phyloP scores from a whole-genome alignment of 2,797 vertebrate species.

The Anabas testudineus region DNA sequence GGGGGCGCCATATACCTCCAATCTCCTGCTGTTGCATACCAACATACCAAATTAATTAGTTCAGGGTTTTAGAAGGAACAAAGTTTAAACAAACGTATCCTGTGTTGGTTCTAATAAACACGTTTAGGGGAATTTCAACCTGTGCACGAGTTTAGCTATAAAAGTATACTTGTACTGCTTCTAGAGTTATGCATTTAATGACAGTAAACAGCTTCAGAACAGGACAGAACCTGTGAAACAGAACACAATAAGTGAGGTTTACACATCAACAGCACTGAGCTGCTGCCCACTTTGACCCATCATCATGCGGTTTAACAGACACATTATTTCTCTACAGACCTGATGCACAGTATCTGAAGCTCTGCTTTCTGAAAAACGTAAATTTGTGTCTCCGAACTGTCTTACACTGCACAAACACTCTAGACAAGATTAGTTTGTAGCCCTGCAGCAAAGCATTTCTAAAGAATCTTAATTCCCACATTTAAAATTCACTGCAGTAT shows the following conservation, averaged over 20 bases:
- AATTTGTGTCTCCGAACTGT: background rate
- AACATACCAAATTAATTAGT: conserved; percentile 11
- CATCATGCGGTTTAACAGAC: background rate
- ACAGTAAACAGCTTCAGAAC: background rate
- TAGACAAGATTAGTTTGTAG: background rate
- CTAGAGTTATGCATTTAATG: conserved; percentile 13
- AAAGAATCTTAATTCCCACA: too few species aligned
- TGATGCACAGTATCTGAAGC: background rate
- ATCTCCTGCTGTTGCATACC: conserved; percentile 23
- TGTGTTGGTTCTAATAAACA: background rate
- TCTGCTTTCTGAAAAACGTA: background rate
- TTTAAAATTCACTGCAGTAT: too few species aligned
- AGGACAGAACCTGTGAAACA: conserved; percentile 6
- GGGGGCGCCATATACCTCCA: conserved; percentile 70
- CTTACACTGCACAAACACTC: background rate
- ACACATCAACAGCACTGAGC: background rate
- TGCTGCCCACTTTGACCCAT: conserved; percentile 1
- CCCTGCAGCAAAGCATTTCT: background rate
- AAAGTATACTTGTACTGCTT: background rate
- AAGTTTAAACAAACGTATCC: too few species aligned
- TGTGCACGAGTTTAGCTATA: background rate
- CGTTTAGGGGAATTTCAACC: background rate
- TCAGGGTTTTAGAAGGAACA: conserved; percentile 14
- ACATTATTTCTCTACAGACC: background rate
- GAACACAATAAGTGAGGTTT: conserved; percentile 9